Evolutionary conservation across 2,888 invertebrate species (phyloP).

Genomic region (Oscheius sp.): DNA sequence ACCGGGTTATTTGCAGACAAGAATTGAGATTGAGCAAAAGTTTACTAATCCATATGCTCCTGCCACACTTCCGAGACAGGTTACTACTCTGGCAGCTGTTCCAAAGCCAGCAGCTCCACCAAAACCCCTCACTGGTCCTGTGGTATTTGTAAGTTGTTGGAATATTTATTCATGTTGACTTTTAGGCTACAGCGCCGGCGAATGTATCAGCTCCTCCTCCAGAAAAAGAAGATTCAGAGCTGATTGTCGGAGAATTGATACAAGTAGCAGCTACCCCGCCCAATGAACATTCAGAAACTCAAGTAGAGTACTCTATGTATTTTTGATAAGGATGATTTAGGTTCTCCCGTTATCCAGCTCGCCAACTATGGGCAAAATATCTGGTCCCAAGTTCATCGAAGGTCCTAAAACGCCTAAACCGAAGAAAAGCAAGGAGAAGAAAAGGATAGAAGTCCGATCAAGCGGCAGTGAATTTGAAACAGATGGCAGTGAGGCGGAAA

Average conservation of each 20-base stretch:
- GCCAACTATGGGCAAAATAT: neutral
- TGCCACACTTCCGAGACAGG: slow-evolving; percentile 50
- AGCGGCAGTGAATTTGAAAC: slow-evolving; percentile 46
- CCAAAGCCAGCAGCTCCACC: slow-evolving; percentile 6
- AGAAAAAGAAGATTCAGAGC: too few relatives aligned
- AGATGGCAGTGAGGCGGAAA: slow-evolving; percentile 57
- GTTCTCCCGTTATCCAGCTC: neutral
- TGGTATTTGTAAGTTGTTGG: slow-evolving; percentile 2
- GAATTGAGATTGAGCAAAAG: neutral
- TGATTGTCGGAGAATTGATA: slow-evolving; percentile 18
- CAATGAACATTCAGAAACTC: neutral
- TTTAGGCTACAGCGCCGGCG: neutral
- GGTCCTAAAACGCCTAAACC: slow-evolving; percentile 34
- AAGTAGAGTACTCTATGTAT: too few relatives aligned
- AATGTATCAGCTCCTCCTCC: neutral
- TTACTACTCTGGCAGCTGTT: slow-evolving; percentile 1
- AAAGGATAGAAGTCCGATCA: slow-evolving; percentile 28
- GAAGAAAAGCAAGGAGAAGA: slow-evolving; percentile 33
- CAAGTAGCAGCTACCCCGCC: slow-evolving; percentile 18
- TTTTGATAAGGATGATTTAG: neutral
- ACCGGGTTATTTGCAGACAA: neutral
- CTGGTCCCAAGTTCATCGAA: slow-evolving; percentile 26
- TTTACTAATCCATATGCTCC: slow-evolving; percentile 42
- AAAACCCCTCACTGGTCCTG: neutral
- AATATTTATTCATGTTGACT: neutral